A percentile compares a stretch with the other conserved stretches of the same genome.
Conservation (phyloP, 2,888 invertebrate genomes). For the Plusia festucae region DNA sequence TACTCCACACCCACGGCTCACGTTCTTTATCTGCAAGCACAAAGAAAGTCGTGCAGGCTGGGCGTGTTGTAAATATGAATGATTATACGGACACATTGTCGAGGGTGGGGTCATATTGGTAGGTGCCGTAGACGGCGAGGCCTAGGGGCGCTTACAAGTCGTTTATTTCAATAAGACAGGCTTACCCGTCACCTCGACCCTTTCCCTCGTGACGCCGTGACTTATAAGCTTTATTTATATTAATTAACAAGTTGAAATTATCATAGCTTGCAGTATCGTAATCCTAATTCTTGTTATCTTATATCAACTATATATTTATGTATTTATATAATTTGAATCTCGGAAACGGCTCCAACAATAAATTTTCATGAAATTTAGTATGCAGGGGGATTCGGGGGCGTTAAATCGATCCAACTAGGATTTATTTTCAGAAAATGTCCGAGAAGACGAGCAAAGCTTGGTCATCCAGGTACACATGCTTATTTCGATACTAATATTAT, state of each 20-base stretch:
- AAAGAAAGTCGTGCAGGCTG: constrained; percentile 34
- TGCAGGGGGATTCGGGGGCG: too few species aligned
- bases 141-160: constrained; percentile 69
- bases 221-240: constrained; percentile 74
- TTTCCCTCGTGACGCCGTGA: constrained; percentile 63
- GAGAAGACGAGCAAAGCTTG: too few species aligned
- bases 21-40: constrained; percentile 33
- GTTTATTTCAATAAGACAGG: constrained; percentile 76
- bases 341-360: too few species aligned
- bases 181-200: constrained; percentile 71
- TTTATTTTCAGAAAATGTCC: too few species aligned
- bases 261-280: constrained; percentile 37
- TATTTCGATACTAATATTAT: too few species aligned
- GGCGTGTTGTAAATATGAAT: constrained; percentile 58
- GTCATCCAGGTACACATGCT: too few species aligned
- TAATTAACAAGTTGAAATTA: constrained; percentile 67
- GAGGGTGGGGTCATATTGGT: constrained; percentile 46
- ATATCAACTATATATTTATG: constrained; percentile 14
- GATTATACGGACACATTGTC: constrained; percentile 50
- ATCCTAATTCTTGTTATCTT: constrained; percentile 20
- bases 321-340: too few species aligned
- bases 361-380: too few species aligned
- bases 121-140: constrained; percentile 39
- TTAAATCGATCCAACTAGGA: too few species aligned
- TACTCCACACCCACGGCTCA: constrained; percentile 36